Evolutionary conservation across 2,113 vertebrate genomes (phyloP).

Genomic region (Tenrec ecaudatus): DNA sequence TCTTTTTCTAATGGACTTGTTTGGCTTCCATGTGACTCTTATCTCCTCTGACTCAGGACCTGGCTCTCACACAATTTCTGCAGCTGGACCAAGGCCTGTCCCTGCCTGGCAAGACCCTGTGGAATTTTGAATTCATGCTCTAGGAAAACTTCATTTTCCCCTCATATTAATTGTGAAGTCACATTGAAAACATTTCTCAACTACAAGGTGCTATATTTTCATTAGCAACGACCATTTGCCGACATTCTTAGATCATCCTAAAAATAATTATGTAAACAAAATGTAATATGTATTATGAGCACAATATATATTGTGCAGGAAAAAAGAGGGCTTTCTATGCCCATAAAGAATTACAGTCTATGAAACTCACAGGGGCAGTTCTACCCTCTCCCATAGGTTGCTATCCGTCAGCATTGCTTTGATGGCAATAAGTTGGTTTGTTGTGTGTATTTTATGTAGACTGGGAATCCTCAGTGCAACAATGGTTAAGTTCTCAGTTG

Average conservation of each 20-base stretch:
- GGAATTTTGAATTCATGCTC: slow-evolving; percentile 71
- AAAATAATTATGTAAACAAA: background rate
- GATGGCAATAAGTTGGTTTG: too few relatives aligned
- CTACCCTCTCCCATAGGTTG: too few relatives aligned
- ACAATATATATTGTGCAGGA: background rate
- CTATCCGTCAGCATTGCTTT: too few relatives aligned
- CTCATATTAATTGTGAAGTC: slow-evolving; percentile 60
- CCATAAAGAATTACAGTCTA: too few relatives aligned
- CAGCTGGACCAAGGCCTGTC: slow-evolving; percentile 18
- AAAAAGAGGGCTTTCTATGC: too few relatives aligned
- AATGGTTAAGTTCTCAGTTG: background rate
- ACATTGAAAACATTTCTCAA: slow-evolving; percentile 67
- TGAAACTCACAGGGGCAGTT: too few relatives aligned
- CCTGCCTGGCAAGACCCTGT: slow-evolving; percentile 45
- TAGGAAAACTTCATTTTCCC: slow-evolving; percentile 67
- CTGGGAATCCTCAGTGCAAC: background rate
- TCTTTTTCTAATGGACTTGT: background rate
- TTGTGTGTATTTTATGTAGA: too few relatives aligned
- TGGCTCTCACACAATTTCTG: slow-evolving; percentile 36
- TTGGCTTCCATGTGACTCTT: slow-evolving; percentile 37
- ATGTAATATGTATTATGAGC: background rate
- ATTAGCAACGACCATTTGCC: background rate
- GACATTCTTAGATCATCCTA: background rate
- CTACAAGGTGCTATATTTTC: background rate
- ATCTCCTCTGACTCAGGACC: slow-evolving; percentile 39